phyloP scores from a whole-genome alignment of 2,888 invertebrate species.

The Melieria crassipennis region DNA sequence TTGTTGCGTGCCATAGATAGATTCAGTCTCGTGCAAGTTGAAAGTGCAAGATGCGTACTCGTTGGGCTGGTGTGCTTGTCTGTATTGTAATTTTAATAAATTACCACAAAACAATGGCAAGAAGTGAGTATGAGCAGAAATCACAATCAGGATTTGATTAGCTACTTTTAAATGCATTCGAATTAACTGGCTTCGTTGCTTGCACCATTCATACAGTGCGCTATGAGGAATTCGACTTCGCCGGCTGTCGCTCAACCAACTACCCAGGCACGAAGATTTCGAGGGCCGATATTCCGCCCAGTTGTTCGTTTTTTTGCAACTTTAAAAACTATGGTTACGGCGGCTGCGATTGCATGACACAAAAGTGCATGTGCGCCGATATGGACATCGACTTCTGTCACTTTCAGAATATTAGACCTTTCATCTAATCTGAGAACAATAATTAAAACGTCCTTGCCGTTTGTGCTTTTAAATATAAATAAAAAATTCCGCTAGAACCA shows the following conservation, averaged over 20 bases:
- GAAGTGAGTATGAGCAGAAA: not conserved
- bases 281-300: not conserved
- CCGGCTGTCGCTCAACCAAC: not conserved
- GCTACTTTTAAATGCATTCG: not conserved
- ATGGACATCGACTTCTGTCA: slow-evolving; percentile 26
- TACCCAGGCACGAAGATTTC: not conserved
- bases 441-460: not conserved
- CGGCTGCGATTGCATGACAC: slow-evolving; percentile 26
- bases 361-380: slow-evolving; percentile 31
- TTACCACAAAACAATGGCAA: not conserved
- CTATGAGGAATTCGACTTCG: slow-evolving; percentile 1
- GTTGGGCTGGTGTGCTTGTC: not conserved
- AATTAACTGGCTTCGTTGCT: not conserved
- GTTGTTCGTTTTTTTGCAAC: slow-evolving; percentile 4
- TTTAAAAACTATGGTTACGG: slow-evolving; percentile 1
- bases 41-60: not conserved
- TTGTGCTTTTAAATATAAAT: not conserved
- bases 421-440: slow-evolving; percentile 8
- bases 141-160: not conserved
- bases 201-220: not conserved
- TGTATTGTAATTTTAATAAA: not conserved
- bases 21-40: too few species aligned
- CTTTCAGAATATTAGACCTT: slow-evolving; percentile 7
- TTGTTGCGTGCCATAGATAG: too few species aligned
- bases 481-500: too few species aligned